phyloP scores from a whole-genome alignment of 2,797 vertebrate genomes.

The Crypturellus tataupa region DNA sequence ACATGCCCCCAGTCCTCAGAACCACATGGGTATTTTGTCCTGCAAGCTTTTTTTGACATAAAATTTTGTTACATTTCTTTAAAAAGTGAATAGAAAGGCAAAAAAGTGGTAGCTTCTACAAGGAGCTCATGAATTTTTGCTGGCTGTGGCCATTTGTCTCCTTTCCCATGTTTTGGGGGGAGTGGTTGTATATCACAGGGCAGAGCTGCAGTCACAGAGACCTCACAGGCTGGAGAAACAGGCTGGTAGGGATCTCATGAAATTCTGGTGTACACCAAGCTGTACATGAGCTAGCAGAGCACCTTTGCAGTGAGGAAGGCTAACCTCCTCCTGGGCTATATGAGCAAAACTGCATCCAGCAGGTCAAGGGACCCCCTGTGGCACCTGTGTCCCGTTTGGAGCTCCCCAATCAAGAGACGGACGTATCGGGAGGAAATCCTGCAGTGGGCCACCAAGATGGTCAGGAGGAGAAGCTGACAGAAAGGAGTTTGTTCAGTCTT shows the following conservation, averaged over 20 bases:
- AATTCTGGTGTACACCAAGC: not conserved
- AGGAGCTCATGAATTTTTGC: not conserved
- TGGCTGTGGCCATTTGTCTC: not conserved
- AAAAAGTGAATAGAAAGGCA: not conserved
- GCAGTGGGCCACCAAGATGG: not conserved
- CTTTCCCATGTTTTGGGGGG: not conserved
- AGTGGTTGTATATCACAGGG: not conserved
- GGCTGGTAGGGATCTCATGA: not conserved
- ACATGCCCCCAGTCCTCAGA: not conserved
- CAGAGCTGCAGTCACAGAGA: not conserved
- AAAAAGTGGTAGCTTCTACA: not conserved
- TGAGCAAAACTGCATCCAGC: not conserved
- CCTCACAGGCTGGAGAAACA: not conserved
- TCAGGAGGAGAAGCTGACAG: not conserved
- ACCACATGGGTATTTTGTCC: not conserved
- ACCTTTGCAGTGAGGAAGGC: not conserved
- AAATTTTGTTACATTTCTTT: not conserved
- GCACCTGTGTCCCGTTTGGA: not conserved
- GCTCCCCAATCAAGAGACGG: not conserved
- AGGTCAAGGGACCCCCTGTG: not conserved
- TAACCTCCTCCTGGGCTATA: not conserved
- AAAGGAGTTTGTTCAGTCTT: not conserved
- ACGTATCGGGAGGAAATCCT: not conserved
- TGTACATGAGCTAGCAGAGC: not conserved
- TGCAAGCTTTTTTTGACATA: not conserved